Evolutionary conservation across 2,797 vertebrate genomes (phyloP).

Genomic region (Triplophysa yarkandensis): DNA sequence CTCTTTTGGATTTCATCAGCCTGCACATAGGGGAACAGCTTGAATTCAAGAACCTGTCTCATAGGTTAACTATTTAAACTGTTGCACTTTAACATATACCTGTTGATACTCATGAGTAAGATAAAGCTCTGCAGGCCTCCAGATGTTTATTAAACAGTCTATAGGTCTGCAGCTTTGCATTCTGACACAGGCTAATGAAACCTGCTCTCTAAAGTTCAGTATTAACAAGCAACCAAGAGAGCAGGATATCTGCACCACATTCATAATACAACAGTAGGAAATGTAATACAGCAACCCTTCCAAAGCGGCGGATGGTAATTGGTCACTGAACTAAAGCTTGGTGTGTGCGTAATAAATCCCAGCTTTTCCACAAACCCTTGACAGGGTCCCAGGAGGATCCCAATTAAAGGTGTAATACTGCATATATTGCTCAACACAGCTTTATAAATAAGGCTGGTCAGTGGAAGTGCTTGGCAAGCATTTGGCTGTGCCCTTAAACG

Average conservation of each 20-base stretch:
- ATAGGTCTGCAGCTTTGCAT: conserved; percentile 42
- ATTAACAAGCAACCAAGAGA: conserved; percentile 56
- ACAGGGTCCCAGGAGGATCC: conserved; percentile 70
- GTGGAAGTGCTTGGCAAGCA: conserved; percentile 62
- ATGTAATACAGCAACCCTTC: conserved; percentile 66
- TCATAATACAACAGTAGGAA: conserved; percentile 71
- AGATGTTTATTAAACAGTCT: conserved; percentile 23
- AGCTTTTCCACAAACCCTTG: conserved; percentile 67
- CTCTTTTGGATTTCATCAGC: not conserved
- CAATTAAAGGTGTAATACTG: conserved; percentile 75
- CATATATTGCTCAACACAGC: conserved; percentile 62
- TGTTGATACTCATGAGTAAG: conserved; percentile 44
- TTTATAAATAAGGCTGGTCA: conserved; percentile 62
- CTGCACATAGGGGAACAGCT: not conserved
- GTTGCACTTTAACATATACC: conserved; percentile 18
- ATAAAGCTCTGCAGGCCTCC: conserved; percentile 29
- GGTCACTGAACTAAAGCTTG: conserved; percentile 71
- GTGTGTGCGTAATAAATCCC: conserved; percentile 64
- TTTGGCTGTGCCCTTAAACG: conserved; percentile 50
- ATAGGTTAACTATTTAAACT: conserved; percentile 34
- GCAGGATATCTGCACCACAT: conserved; percentile 62
- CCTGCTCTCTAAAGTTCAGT: conserved; percentile 58
- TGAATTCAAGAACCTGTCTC: not conserved
- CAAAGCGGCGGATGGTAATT: conserved; percentile 71
- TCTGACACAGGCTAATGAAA: conserved; percentile 57